Conservation (phyloP, 2,797 vertebrate genomes). For the Rhynchonycteris naso region DNA sequence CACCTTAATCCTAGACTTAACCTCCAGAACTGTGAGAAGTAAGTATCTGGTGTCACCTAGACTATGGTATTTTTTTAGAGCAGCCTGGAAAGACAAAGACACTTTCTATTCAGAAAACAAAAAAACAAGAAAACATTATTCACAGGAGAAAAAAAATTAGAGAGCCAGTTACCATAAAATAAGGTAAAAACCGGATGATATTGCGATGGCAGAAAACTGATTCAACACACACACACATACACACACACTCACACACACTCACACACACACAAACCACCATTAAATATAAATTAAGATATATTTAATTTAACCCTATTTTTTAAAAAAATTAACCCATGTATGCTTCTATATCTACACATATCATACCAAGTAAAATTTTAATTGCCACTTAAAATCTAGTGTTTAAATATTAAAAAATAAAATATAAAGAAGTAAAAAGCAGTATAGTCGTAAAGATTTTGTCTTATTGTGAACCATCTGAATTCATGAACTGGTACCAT, state of each 20-base stretch:
- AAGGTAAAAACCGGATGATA: background rate
- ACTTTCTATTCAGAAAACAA: background rate
- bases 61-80: background rate
- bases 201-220: background rate
- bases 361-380: background rate
- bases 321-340: background rate
- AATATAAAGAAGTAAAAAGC: background rate
- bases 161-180: background rate
- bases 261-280: background rate
- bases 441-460: background rate
- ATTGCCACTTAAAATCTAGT: background rate
- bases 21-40: background rate
- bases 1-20: background rate
- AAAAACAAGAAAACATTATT: background rate
- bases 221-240: background rate
- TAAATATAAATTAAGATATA: background rate
- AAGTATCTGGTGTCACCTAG: background rate
- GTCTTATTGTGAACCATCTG: background rate
- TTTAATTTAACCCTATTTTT: background rate
- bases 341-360: background rate
- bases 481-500: background rate
- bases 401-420: slow-evolving; percentile 39
- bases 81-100: background rate
- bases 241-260: background rate
- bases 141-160: slow-evolving; percentile 35